Conservation (phyloP, 2,113 vertebrate genomes). For the Talpa occidentalis region DNA sequence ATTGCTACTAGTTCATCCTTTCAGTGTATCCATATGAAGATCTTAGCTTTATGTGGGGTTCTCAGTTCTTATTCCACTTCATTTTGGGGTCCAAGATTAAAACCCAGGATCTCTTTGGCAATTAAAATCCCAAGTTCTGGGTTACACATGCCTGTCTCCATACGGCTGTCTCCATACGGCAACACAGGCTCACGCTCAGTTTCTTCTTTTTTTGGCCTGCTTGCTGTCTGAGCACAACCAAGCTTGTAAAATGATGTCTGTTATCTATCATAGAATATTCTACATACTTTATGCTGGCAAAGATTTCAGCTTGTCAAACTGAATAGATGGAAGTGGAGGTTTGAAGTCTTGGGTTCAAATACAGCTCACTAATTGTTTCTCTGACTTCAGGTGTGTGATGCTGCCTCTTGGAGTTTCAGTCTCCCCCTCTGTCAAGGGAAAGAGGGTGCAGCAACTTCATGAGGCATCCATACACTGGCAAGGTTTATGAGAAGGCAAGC, state of each 20-base stretch:
- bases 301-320: background rate
- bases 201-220: background rate
- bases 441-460: background rate
- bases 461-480: no score
- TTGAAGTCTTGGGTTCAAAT: background rate
- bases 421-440: background rate
- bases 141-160: background rate
- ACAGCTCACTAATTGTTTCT: background rate
- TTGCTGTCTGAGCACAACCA: background rate
- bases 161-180: background rate
- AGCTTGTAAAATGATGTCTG: conserved; percentile 30
- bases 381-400: background rate
- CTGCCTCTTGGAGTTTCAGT: background rate
- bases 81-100: background rate
- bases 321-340: background rate
- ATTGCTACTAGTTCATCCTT: background rate
- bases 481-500: background rate
- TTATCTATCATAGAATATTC: conserved; percentile 9
- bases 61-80: background rate
- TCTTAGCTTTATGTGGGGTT: background rate
- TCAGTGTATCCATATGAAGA: background rate
- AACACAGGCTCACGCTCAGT: background rate
- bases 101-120: background rate
- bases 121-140: background rate
- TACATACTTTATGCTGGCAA: background rate